Conservation (phyloP, 37 sponge, comb jelly and placozoan species). For the Eunapius fragilis region DNA sequence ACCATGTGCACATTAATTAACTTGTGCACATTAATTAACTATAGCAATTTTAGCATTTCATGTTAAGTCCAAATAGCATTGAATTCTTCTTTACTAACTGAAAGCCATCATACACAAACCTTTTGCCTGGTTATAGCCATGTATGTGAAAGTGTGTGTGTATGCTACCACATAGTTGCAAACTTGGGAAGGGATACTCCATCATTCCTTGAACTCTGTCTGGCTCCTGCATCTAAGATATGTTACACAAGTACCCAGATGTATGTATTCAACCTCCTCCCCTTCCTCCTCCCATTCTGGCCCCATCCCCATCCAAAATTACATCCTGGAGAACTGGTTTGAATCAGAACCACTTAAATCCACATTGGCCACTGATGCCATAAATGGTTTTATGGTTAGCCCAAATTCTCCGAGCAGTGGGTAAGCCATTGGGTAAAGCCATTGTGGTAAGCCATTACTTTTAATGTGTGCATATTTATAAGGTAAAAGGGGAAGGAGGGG, state of each 20-base stretch:
- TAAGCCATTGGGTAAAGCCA: slow-evolving; percentile 1
- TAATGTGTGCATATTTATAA: too few relatives aligned
- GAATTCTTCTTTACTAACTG: too few relatives aligned
- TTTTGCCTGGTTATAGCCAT: too few relatives aligned
- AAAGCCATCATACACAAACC: too few relatives aligned
- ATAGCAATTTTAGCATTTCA: too few relatives aligned
- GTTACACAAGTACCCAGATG: not conserved
- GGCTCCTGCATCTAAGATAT: not conserved
- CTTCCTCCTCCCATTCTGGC: not conserved
- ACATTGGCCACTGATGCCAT: slow-evolving; percentile 96
- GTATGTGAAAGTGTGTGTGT: slow-evolving; percentile 31
- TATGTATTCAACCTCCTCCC: not conserved
- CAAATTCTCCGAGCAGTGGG: slow-evolving; percentile 86
- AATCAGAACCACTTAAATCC: slow-evolving; percentile 87
- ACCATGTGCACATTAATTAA: too few relatives aligned
- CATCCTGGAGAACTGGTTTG: slow-evolving; percentile 94
- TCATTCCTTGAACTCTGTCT: not conserved
- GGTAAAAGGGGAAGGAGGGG: too few relatives aligned
- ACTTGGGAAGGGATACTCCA: not conserved
- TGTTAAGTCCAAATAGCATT: too few relatives aligned
- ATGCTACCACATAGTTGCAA: slow-evolving; percentile 8
- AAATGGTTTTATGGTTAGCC: slow-evolving; percentile 89
- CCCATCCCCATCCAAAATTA: slow-evolving; percentile 28
- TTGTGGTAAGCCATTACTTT: not conserved
- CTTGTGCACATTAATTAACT: too few relatives aligned